A percentile compares a stretch with the other conserved stretches of the same genome.
Conservation (phyloP, 2,888 invertebrate species). For the Abrostola triplasia region DNA sequence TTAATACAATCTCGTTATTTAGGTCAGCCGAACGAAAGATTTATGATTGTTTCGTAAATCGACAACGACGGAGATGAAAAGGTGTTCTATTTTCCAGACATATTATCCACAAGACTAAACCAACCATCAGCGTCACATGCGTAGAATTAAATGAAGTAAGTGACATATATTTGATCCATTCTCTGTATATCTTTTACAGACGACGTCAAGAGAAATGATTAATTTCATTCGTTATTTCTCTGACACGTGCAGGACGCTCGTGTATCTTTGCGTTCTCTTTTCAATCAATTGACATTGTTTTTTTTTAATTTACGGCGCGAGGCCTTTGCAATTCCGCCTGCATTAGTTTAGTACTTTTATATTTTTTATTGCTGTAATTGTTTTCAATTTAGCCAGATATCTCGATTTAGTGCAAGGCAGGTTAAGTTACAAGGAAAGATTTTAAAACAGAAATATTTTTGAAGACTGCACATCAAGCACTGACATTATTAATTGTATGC, state of each 20-base stretch:
- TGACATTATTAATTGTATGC: too few species aligned
- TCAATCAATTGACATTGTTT: constrained; percentile 32
- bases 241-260: constrained; percentile 22
- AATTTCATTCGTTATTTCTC: constrained; percentile 31
- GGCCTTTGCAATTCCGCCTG: constrained; percentile 3
- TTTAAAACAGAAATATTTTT: too few species aligned
- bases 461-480: too few species aligned
- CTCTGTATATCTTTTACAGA: constrained; percentile 8
- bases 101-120: too few species aligned
- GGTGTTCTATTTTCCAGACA: too few species aligned
- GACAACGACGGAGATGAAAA: too few species aligned
- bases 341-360: not conserved
- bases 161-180: not conserved
- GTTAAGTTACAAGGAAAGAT: not conserved
- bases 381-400: not conserved
- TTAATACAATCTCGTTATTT: too few species aligned
- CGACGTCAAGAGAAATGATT: constrained; percentile 14
- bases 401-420: too few species aligned
- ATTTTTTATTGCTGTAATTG: constrained; percentile 5
- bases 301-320: constrained; percentile 46
- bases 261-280: constrained; percentile 36
- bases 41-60: too few species aligned
- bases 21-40: too few species aligned
- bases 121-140: too few species aligned
- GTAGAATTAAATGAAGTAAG: not conserved